Evolutionary conservation across 23 tunicate genomes (phyloP), one percentile per base, ranked within the genome.

Genomic region (Trididemnum miniatum): DNA sequence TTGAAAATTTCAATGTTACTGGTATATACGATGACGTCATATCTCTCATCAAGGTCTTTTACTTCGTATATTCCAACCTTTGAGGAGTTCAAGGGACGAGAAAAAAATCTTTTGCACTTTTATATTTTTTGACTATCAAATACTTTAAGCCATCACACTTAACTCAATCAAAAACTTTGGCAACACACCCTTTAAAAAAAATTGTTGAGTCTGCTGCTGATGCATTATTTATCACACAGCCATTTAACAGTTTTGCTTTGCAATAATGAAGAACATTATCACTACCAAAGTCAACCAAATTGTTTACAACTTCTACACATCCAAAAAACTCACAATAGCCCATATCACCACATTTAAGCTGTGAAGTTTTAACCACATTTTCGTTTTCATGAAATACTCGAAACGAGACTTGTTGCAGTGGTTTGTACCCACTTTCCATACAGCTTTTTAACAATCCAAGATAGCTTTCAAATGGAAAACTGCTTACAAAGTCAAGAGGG

Each of bases 391-490:
- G 50, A 37, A 7, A 80, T 1, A 34, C 84, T 37, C 22, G 51
- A 39, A 9, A 1, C 0, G 76, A 60, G 57, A 80, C 35, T 32
- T 80, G 84, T 25, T 80, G 75, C 36, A 80, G 71, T 25, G 84
- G 76, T 65, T 80, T 65, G 23, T 5, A 80, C 26, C 76, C 75
- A 29, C 76, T 65, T 22, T 44, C 37, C 22, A 80, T 76, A 80
- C 33, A 5, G 20, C 40, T 80, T 65, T 80, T 80, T n/a, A 80
- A 65, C 5, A 40, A 22, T 65, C 84, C 84, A 29, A 65, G 40
- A 80, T 65, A 80, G 35, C 84, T 80, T 80, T 80, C 34, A 80
- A 65, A 80, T n/a, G 51, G 35, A 65, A 80, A 80, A 35, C 76
- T 24, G 27, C n/a, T 35, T 0, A 80, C 60, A 65, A 25, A 20